phyloP scores from a whole-genome alignment of 1,140 invertebrate genomes.

The Drosophila sproati region DNA sequence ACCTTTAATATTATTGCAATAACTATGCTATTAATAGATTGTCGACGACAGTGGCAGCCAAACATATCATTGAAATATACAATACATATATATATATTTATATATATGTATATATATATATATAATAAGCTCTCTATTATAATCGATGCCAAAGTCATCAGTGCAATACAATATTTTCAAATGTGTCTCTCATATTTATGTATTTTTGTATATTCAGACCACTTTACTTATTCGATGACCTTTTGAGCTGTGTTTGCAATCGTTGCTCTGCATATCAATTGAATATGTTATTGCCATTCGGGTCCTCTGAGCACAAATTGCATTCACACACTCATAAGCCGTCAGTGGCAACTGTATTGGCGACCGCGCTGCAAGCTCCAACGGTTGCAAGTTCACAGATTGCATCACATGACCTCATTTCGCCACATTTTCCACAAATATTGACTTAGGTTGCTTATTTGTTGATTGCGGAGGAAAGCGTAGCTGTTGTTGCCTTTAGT shows the following conservation, averaged over 20 bases:
- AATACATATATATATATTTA: no score
- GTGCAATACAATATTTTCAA: neutral
- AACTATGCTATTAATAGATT: no score
- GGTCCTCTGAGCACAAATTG: constrained; percentile 31
- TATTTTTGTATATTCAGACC: neutral
- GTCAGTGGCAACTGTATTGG: neutral
- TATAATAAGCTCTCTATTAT: no score
- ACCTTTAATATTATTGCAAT: no score
- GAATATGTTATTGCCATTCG: constrained; percentile 31
- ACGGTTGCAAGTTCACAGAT: constrained; percentile 51
- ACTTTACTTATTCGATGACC: constrained; percentile 31
- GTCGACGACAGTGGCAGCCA: no score
- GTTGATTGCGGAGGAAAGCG: constrained; percentile 13
- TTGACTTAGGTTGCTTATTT: constrained; percentile 40
- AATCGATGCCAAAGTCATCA: neutral
- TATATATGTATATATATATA: no score
- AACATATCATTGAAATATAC: no score
- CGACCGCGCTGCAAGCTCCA: neutral
- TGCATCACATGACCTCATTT: constrained; percentile 54
- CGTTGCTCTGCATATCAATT: constrained; percentile 40
- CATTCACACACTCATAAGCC: constrained; percentile 18
- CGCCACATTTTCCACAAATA: constrained; percentile 44
- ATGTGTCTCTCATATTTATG: neutral
- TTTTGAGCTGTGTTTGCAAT: constrained; percentile 14
- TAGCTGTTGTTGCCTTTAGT: constrained; percentile 23